Conservation (phyloP, 2,113 vertebrate genomes). For the Leucoraja erinaceus region DNA sequence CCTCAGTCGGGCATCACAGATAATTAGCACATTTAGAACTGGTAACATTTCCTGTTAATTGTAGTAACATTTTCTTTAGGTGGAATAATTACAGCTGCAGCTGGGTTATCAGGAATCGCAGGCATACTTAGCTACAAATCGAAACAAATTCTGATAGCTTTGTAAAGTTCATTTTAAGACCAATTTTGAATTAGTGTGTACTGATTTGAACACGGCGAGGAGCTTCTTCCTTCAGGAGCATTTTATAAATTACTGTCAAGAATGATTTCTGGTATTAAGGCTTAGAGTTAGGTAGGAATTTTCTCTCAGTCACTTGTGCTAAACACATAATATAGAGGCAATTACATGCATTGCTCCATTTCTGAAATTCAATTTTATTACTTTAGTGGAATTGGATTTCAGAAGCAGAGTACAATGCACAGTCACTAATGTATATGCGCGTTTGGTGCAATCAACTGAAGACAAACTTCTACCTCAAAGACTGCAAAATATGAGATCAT, state of each 20-base stretch:
- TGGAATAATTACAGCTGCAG: background rate
- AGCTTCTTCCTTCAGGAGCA: background rate
- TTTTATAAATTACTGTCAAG: background rate
- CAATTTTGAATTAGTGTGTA: background rate
- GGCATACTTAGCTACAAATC: background rate
- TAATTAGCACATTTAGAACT: too few relatives aligned
- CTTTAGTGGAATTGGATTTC: too few relatives aligned
- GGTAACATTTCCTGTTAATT: too few relatives aligned
- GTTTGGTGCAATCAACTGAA: too few relatives aligned
- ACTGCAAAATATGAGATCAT: background rate
- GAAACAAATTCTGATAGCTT: background rate
- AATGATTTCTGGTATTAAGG: background rate
- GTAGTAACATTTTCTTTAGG: too few relatives aligned
- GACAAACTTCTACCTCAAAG: background rate
- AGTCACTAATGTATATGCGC: too few relatives aligned
- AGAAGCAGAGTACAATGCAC: too few relatives aligned
- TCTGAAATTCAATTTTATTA: too few relatives aligned
- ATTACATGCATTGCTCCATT: too few relatives aligned
- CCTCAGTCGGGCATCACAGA: too few relatives aligned
- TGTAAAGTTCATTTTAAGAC: background rate
- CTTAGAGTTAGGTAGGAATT: background rate
- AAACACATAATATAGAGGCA: too few relatives aligned
- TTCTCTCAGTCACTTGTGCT: too few relatives aligned
- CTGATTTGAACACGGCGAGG: background rate
- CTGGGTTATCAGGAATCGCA: background rate